A percentile compares a stretch with the other conserved stretches of the same genome.
phyloP scores from a whole-genome alignment of 1,140 invertebrate species.

The Pararge aegeria region DNA sequence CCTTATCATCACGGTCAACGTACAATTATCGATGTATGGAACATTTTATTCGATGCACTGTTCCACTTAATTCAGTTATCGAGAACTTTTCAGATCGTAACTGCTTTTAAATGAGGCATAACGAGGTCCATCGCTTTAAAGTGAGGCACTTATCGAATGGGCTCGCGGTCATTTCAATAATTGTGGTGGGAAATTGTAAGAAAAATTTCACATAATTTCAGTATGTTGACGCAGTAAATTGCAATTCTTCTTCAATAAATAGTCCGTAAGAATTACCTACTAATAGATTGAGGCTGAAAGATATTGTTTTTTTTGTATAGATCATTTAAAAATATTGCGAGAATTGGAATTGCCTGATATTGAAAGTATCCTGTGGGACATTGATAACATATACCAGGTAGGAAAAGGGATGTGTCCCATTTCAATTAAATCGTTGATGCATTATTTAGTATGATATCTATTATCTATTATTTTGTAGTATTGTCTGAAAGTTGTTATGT shows the following conservation, averaged over 20 bases:
- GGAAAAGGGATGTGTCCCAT: too few relatives aligned
- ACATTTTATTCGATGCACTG: slow-evolving; percentile 51
- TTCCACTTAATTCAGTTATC: slow-evolving; percentile 49
- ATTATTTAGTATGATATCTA: too few relatives aligned
- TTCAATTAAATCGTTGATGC: too few relatives aligned
- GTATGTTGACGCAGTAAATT: neutral
- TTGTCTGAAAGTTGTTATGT: too few relatives aligned
- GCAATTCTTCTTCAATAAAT: neutral
- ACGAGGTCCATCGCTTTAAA: slow-evolving; percentile 42
- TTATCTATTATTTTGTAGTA: too few relatives aligned
- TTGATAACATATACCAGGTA: too few relatives aligned
- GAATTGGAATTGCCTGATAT: too few relatives aligned
- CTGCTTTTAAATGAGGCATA: slow-evolving; percentile 61
- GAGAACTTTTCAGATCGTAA: slow-evolving; percentile 58
- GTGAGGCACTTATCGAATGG: slow-evolving; percentile 47
- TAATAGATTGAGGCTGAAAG: too few relatives aligned
- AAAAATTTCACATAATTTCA: slow-evolving; percentile 11
- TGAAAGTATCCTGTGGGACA: too few relatives aligned
- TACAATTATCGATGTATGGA: slow-evolving; percentile 60
- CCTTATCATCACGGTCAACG: slow-evolving; percentile 55
- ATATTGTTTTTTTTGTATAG: too few relatives aligned
- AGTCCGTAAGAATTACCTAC: neutral
- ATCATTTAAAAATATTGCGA: too few relatives aligned
- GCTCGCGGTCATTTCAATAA: slow-evolving; percentile 35
- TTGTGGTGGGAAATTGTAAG: slow-evolving; percentile 27